Evolutionary conservation across 1,140 invertebrate species (phyloP), one percentile per base, ranked within the genome.

Genomic region (Macrobrachium rosenbergii): DNA sequence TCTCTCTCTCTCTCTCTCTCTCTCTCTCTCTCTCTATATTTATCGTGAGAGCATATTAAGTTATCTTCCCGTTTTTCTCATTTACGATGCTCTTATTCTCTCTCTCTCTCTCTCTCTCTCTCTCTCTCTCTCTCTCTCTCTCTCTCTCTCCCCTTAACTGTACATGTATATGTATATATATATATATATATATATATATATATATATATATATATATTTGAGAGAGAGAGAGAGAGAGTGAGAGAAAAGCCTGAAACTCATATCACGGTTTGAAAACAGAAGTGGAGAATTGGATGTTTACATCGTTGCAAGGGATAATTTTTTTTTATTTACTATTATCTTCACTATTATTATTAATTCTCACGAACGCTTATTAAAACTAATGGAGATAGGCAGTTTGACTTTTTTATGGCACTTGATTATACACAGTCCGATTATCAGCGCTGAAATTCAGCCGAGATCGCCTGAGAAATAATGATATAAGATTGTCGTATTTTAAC

Each of bases 91-190:
- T 78, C 77, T 62, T 11, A 63, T 58, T 60, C 77, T 79, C 77
- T 79, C 77, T 79, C 77, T 79, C 77, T 79, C 77, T 79, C 77
- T 79, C 77, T 79, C 77, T 79, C 77, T 79, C 77, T 79, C 59
- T 79, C 77, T 79, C 77, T 79, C 77, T 80, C 78, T 80, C 78
- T 80, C 78, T 80, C 78, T 80, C 78, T 80, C 78, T 80, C 58
- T 62, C 78, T 64, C 78, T 62, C 78, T 80, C 60, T 62, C 77
- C 21, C 77, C 21, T 52, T 60, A 45, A n/a, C 77, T 67, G n/a
- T n/a, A n/a, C n/a, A n/a, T n/a, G n/a, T n/a, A n/a, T n/a, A n/a
- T n/a, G n/a, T n/a, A 21, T 64, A 21, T 64, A 21, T 64, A 21
- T 64, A 21, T 64, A 21, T 64, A 21, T 64, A 21, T 64, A 21